Evolutionary conservation across 2,113 vertebrate species (phyloP).

Genomic region (Orcinus orca): DNA sequence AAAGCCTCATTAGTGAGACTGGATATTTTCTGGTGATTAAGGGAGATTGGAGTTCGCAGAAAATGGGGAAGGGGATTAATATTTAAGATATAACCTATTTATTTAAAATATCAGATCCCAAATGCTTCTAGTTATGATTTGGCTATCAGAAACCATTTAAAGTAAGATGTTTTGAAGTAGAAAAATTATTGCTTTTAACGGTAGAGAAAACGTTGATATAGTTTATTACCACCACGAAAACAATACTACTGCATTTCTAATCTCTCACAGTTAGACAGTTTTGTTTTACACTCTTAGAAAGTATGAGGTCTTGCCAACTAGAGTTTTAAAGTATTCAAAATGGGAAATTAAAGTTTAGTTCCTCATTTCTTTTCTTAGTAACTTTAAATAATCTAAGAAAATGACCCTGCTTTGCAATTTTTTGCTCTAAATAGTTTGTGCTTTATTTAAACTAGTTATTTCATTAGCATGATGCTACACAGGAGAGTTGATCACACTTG

Average conservation of each 20-base stretch:
- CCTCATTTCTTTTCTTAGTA: conserved; percentile 59
- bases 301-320: conserved; percentile 54
- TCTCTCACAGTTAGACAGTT: conserved; percentile 55
- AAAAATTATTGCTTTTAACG: conserved; percentile 28
- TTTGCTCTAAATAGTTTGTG: conserved; percentile 49
- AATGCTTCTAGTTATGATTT: not conserved
- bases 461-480: not conserved
- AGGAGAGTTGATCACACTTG: not conserved
- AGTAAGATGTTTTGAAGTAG: not conserved
- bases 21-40: conserved; percentile 32
- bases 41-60: not conserved
- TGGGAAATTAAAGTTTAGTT: conserved; percentile 59
- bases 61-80: not conserved
- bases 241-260: conserved; percentile 45
- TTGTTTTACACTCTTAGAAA: conserved; percentile 71
- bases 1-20: conserved; percentile 17
- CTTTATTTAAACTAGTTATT: conserved; percentile 47
- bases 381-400: conserved; percentile 54
- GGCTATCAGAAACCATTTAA: conserved; percentile 11
- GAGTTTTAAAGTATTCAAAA: conserved; percentile 58
- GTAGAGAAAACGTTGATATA: conserved; percentile 36
- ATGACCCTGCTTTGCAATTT: conserved; percentile 54
- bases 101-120: conserved; percentile 20
- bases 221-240: conserved; percentile 56
- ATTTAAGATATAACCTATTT: not conserved